Conservation (phyloP, 35 echinoderm and acorn worm genomes). For the Lytechinus pictus region DNA sequence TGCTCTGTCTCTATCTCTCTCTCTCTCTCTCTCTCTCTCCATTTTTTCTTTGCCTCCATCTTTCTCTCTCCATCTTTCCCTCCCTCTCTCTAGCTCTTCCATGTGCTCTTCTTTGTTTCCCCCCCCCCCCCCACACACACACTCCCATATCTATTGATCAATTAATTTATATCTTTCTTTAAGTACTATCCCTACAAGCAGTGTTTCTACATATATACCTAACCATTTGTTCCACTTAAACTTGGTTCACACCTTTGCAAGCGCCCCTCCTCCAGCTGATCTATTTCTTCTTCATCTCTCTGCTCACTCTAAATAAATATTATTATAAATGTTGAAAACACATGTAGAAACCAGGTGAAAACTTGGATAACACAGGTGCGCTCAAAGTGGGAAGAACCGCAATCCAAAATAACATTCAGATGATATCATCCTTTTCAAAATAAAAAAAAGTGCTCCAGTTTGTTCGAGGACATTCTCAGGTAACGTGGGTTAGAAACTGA, state of each 20-base stretch:
- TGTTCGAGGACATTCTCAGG: not conserved
- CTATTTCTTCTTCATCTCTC: not conserved
- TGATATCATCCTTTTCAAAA: constrained; percentile 6
- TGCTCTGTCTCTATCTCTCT: too few relatives aligned
- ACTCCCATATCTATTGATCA: too few relatives aligned
- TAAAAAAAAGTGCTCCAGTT: not conserved
- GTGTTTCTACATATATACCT: too few relatives aligned
- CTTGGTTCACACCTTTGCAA: not conserved
- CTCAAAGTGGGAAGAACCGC: not conserved
- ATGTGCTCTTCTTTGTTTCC: too few relatives aligned
- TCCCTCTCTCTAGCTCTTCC: too few relatives aligned
- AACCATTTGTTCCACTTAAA: too few relatives aligned
- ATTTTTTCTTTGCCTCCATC: too few relatives aligned
- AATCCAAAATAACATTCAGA: not conserved
- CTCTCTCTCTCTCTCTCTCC: too few relatives aligned
- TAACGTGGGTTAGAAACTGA: not conserved
- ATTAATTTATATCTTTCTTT: too few relatives aligned
- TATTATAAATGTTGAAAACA: not conserved
- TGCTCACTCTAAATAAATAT: not conserved
- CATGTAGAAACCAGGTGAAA: not conserved
- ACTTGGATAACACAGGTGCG: not conserved
- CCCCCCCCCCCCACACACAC: too few relatives aligned
- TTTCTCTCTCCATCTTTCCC: too few relatives aligned
- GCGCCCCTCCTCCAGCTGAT: not conserved
- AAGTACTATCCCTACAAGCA: too few relatives aligned